Conservation (phyloP, 2,888 invertebrate genomes). For the Phaedon cochleariae region DNA sequence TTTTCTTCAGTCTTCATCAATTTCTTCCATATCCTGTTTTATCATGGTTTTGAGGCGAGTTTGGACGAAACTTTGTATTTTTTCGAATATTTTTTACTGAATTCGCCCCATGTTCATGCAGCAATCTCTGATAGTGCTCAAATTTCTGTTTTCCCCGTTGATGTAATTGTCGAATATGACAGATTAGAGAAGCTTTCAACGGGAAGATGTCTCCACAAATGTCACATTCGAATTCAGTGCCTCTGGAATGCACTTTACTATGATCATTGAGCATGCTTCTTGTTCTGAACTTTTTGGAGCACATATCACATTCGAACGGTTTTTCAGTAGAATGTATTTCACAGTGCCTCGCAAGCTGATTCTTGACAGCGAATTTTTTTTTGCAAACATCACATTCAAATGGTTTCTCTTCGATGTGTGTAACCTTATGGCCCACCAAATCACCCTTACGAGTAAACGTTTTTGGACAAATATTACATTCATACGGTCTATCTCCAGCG, state of each 20-base stretch:
- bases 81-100: too few relatives aligned
- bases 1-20: too few relatives aligned
- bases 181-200: neutral
- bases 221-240: neutral
- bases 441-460: conserved; percentile 7
- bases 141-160: neutral
- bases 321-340: neutral
- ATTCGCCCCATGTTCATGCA: neutral
- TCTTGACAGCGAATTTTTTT: neutral
- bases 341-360: neutral
- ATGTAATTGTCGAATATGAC: neutral
- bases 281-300: neutral
- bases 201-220: neutral
- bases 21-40: too few relatives aligned
- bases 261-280: neutral
- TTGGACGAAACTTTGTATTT: too few relatives aligned
- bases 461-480: conserved; percentile 12
- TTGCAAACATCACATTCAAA: conserved; percentile 5
- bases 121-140: neutral
- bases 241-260: neutral
- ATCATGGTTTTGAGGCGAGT: too few relatives aligned
- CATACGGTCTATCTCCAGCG: conserved; percentile 8
- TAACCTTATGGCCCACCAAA: conserved; percentile 6
- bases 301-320: neutral
- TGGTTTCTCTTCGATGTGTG: conserved; percentile 9